Evolutionary conservation across 1,140 invertebrate genomes (phyloP), one percentile per base, ranked within the genome.

Genomic region (Hetaerina americana): DNA sequence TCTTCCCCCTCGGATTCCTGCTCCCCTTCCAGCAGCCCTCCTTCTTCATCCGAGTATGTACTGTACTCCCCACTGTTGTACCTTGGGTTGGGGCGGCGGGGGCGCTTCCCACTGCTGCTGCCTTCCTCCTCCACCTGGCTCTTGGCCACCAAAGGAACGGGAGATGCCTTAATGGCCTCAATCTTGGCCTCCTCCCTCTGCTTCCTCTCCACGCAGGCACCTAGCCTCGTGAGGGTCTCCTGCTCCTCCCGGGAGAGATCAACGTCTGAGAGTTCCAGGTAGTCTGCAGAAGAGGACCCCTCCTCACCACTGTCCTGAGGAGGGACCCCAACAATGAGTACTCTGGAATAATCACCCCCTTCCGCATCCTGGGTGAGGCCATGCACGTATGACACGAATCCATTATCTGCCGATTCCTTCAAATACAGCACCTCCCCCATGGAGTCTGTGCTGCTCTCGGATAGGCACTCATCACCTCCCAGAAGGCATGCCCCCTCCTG

Each of bases 1-100:
- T 57, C 40, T 5, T 57, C 2, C 22, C 2, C 40, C n/a, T n/a
- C n/a, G 22, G 40, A 57, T 57, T 57, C 40, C 10, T 57, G 15
- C 22, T 57, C 40, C 15, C 40, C 40, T 18, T 57, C 40, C 15
- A 57, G 15, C 22, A 57, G 22, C 15, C 15, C 2, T 57, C 10
- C 40, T 66, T 71, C 70, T 8, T 66, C 40, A 66, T 71, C 69
- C n/a, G 26, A 24, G 29, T 70, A 24, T 28, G 22, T 22, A 57
- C 15, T 57, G 10, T 18, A 57, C 10, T 57, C 40, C 22, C 40
- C 40, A 2, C 40, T 10, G 22, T n/a, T 57, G 40, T 57, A 57
- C 40, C 40, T 57, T 12, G 40, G 40, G 22, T 57, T 57, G 15
- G 40, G 40, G 3, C 40, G 15, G 15, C 40, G 15, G 22, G 40